A percentile compares a stretch with the other conserved stretches of the same genome.
phyloP scores from a whole-genome alignment of 2,113 vertebrate species.

The Odontesthes bonariensis region DNA sequence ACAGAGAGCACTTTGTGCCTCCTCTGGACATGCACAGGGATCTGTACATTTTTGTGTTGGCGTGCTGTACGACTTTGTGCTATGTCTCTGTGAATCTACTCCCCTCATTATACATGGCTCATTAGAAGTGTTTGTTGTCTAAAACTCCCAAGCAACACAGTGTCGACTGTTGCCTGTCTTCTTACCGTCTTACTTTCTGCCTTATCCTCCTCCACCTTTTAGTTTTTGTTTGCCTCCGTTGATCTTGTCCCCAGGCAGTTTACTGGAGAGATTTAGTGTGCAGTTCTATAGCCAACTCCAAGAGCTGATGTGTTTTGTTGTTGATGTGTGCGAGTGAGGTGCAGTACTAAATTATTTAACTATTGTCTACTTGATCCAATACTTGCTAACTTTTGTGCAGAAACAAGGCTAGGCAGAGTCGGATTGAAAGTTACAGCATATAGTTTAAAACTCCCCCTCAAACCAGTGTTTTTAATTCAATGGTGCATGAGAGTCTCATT shows the following conservation, averaged over 20 bases:
- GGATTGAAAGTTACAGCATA: constrained; percentile 4
- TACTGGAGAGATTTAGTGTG: constrained; percentile 46
- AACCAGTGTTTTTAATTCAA: background rate
- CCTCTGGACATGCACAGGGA: constrained; percentile 8
- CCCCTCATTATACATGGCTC: constrained; percentile 39
- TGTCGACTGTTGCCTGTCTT: constrained; percentile 6
- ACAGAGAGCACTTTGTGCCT: constrained; percentile 28
- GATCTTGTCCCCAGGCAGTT: constrained; percentile 38
- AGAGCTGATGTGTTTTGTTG: background rate
- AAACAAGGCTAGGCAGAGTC: background rate
- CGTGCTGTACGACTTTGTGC: constrained; percentile 11
- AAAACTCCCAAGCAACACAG: constrained; percentile 14
- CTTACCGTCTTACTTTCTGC: background rate
- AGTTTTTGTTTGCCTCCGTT: constrained; percentile 16
- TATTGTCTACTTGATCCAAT: constrained; percentile 46
- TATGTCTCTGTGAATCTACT: constrained; percentile 20
- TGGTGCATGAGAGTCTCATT: background rate
- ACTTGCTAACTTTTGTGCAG: background rate
- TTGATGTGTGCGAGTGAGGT: constrained; percentile 9
- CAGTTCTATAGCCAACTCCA: constrained; percentile 28
- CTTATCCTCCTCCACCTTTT: constrained; percentile 10
- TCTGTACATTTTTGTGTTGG: constrained; percentile 9
- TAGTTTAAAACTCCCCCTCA: background rate
- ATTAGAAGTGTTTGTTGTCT: constrained; percentile 33
- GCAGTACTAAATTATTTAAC: constrained; percentile 61